Base-by-base conservation (phyloP, 2,888 invertebrate species). In the Patella caerulea region DNA sequence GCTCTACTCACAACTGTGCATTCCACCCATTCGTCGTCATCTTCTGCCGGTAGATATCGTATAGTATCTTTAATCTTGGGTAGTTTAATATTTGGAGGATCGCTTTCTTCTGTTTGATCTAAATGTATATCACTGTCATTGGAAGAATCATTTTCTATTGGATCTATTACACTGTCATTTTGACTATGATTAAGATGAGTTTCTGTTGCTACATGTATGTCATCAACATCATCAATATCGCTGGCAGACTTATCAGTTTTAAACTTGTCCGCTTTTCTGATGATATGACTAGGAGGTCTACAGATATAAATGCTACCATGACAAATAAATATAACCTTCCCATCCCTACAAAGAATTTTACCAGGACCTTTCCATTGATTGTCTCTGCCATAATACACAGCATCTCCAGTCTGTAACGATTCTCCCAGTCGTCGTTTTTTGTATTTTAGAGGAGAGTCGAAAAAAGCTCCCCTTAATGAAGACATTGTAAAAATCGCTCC, bases 341-440 rank as follows among this genome's bases (percentile, higher is more conserved):
- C 81, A 78, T 78, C 79, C 74, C 77, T 83, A 71, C 70, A 83
- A 82, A 76, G 78, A 76, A 78, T 84, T 78, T 74, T 85, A 78
- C 73, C 78, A 82, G 72, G 81, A 19, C 81, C 80, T 56, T 65
- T 69, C 81, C 81, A 81, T 55, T 75, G 59, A 19, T 77, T 59
- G 15, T 76, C 75, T 54, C 73, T 12, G 69, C 79, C 74, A 54
- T 81, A 77, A 45, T 75, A 79, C 15, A 81, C 81, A 52, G 24
- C 34, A 65, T 77, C 78, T 52, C 81, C 79, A 15, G 12, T 45
- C 55, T 79, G 70, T 79, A 56, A 81, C 11, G 14, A 59, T 72
- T 74, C 77, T 15, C 73, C 65, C 53, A 79, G 77, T 52, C 54
- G 12, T 17, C 75, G 54, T 15, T n/a, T n/a, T n/a, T n/a, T n/a